phyloP scores from a whole-genome alignment of 2,797 vertebrate species.

The Miichthys miiuy region DNA sequence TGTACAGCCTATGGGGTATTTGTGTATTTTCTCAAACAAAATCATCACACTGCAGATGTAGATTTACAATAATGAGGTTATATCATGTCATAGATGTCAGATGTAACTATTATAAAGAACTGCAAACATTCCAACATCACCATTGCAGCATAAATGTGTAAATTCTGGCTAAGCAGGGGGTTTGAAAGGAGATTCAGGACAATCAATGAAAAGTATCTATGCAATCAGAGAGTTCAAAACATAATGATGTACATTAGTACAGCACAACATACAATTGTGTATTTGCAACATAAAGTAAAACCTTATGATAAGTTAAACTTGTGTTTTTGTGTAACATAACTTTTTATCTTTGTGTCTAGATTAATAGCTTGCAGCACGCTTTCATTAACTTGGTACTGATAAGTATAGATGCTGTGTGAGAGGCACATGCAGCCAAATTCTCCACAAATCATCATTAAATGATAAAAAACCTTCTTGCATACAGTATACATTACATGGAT shows the following conservation, averaged over 20 bases:
- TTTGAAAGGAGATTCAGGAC: neutral
- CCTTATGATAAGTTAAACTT: too few species aligned
- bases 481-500: neutral
- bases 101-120: neutral
- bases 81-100: neutral
- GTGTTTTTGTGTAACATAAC: neutral
- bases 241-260: neutral
- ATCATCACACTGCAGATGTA: neutral
- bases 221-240: neutral
- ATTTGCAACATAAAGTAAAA: neutral
- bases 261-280: neutral
- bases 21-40: neutral
- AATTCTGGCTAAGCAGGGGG: neutral
- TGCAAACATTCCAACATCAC: neutral
- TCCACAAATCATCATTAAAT: neutral
- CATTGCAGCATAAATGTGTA: neutral
- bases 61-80: neutral
- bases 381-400: neutral
- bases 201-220: neutral
- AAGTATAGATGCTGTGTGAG: neutral
- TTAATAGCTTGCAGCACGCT: neutral
- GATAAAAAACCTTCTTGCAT: neutral
- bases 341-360: neutral
- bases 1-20: neutral
- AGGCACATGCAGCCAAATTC: neutral